Evolutionary conservation across 1,140 invertebrate species (phyloP).

Genomic region (Orchesella cincta): DNA sequence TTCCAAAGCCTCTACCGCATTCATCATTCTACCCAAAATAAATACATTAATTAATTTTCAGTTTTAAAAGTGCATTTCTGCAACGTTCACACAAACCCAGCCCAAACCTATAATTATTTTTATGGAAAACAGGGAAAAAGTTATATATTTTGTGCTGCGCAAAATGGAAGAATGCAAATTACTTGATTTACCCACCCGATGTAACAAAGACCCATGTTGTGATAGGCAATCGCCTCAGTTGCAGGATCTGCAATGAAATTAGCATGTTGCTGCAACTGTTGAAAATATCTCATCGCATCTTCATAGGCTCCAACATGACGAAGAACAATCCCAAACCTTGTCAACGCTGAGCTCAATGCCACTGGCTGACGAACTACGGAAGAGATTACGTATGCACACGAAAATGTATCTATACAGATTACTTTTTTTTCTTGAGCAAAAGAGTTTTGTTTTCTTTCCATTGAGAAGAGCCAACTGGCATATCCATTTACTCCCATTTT

Average conservation of each 20-base stretch:
- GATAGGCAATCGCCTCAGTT: conserved; percentile 32
- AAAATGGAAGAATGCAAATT: background rate
- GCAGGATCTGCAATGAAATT: conserved; percentile 26
- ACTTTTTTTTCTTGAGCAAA: background rate
- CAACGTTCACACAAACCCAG: background rate
- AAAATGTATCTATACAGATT: background rate
- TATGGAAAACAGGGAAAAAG: background rate
- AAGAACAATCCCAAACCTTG: conserved; percentile 31
- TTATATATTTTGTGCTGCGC: background rate
- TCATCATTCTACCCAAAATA: background rate
- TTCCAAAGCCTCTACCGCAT: conserved; percentile 27
- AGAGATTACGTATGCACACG: background rate
- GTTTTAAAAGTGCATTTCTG: background rate
- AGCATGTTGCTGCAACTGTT: conserved; percentile 24
- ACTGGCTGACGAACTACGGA: conserved; percentile 37
- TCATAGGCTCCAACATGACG: conserved; percentile 37
- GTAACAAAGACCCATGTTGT: conserved; percentile 36
- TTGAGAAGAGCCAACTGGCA: background rate
- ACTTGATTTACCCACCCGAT: background rate
- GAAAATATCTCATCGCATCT: conserved; percentile 37
- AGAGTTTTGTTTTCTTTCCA: too few species aligned
- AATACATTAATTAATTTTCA: background rate
- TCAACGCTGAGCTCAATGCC: conserved; percentile 31
- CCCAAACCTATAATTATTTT: background rate
- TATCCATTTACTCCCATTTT: background rate